Percentiles rank a stretch among this genome's conserved stretches.
These are phyloP conservation scores for Sternotherus odoratus DNA, from an alignment of 2,797 vertebrate species.

Conservation along the genomic window DNA sequence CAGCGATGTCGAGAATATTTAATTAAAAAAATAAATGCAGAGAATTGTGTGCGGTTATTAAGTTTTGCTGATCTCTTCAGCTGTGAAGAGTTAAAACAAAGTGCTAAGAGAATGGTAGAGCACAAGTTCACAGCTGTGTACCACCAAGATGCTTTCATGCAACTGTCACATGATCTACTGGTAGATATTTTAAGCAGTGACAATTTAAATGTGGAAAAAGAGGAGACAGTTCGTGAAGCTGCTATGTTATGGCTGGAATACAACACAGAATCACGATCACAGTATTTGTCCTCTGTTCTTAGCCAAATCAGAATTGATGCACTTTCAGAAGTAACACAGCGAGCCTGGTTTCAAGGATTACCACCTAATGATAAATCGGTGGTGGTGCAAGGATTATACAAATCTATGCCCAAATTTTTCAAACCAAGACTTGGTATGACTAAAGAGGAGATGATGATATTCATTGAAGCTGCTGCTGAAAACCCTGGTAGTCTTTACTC, in stretches of 20 bases:
- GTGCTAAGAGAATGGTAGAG: conserved; percentile 98
- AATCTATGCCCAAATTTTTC: conserved; percentile 99
- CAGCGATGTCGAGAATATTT: conserved; percentile 95
- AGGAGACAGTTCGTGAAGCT: conserved; percentile 97
- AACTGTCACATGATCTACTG: conserved; percentile 95
- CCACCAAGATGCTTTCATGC: conserved; percentile 96
- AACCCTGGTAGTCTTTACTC: conserved; percentile 85
- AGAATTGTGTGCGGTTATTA: conserved; percentile 96
- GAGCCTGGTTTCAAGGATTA: conserved; percentile 98
- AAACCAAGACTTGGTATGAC: conserved; percentile 98
- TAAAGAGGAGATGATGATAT: conserved; percentile 99
- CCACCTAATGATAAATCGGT: conserved; percentile 98
- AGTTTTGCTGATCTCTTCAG: conserved; percentile 98
- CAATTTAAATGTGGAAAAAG: conserved; percentile 98
- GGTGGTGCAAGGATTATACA: conserved; percentile 98
- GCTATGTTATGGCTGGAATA: conserved; percentile 99
- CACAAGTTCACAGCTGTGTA: conserved; percentile 98
- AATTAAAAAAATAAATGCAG: conserved; percentile 98
- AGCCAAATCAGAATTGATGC: conserved; percentile 98
- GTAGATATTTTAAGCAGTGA: conserved; percentile 97
- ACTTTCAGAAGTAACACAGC: conserved; percentile 97
- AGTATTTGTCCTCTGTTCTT: conserved; percentile 96
- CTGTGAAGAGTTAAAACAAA: conserved; percentile 96
- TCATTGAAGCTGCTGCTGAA: conserved; percentile 94
- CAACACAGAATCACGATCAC: conserved; percentile 95